Conservation (phyloP, 2,113 vertebrate genomes). For the Brienomyrus brachyistius region DNA sequence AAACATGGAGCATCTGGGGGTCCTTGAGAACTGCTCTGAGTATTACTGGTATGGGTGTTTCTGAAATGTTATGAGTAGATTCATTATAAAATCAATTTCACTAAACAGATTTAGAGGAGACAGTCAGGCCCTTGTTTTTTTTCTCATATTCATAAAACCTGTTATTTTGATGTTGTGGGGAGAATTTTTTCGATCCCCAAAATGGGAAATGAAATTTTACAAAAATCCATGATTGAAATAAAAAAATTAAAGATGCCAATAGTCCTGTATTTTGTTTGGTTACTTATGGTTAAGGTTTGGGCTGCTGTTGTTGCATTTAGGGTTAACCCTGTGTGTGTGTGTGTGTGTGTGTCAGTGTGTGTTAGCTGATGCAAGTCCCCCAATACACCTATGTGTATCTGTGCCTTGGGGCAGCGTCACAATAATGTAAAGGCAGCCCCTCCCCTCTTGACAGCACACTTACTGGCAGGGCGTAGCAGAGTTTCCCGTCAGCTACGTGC, state of each 20-base stretch:
- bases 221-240: no score
- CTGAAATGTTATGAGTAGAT: background rate
- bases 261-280: no score
- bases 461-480: background rate
- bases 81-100: background rate
- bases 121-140: background rate
- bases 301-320: no score
- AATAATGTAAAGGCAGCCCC: background rate
- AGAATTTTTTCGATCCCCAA: no score
- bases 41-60: background rate
- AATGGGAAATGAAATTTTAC: no score
- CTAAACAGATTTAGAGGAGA: background rate
- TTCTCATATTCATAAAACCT: no score
- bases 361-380: background rate
- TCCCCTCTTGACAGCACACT: slow-evolving; percentile 10
- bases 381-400: background rate
- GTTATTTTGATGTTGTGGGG: no score
- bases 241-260: no score
- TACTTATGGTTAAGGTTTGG: no score
- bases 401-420: background rate
- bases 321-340: no score
- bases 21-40: background rate
- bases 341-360: background rate
- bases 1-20: background rate
- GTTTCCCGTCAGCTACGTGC: slow-evolving; percentile 28